Conservation (phyloP, 2,797 vertebrate species). For the Basileuterus tristriatus region DNA sequence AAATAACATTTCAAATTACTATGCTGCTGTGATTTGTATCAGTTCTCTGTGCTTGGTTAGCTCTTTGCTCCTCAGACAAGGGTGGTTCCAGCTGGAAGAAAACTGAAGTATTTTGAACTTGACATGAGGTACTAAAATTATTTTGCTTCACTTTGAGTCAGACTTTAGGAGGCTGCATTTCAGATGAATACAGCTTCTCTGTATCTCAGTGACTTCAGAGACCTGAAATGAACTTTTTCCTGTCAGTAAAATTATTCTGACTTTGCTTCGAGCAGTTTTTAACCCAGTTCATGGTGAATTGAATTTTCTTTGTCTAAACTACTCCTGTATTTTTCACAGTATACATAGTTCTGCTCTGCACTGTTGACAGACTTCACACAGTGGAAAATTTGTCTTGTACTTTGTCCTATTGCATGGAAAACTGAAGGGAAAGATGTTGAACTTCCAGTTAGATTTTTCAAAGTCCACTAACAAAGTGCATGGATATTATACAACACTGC, state of each 20-base stretch:
- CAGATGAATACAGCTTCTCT: background rate
- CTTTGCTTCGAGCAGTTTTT: background rate
- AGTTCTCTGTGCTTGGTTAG: background rate
- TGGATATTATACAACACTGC: background rate
- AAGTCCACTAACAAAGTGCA: background rate
- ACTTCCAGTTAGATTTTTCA: background rate
- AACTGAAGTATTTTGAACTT: background rate
- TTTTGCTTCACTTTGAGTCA: background rate
- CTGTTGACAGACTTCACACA: background rate
- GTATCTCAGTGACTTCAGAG: background rate
- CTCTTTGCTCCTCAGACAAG: background rate
- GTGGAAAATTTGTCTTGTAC: background rate
- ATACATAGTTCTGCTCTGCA: background rate
- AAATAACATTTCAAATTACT: background rate
- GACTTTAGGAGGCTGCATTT: background rate
- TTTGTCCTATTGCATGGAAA: background rate
- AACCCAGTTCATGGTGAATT: background rate
- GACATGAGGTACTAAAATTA: background rate
- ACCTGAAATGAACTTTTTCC: background rate
- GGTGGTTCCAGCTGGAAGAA: background rate
- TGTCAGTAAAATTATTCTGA: background rate
- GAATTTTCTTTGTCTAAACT: background rate
- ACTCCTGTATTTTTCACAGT: background rate
- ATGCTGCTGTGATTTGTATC: background rate
- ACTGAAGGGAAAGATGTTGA: background rate